These are phyloP conservation scores for Aphelenchoides bicaudatus DNA, from an alignment of 2,888 invertebrate genomes.

Conservation along the genomic window DNA sequence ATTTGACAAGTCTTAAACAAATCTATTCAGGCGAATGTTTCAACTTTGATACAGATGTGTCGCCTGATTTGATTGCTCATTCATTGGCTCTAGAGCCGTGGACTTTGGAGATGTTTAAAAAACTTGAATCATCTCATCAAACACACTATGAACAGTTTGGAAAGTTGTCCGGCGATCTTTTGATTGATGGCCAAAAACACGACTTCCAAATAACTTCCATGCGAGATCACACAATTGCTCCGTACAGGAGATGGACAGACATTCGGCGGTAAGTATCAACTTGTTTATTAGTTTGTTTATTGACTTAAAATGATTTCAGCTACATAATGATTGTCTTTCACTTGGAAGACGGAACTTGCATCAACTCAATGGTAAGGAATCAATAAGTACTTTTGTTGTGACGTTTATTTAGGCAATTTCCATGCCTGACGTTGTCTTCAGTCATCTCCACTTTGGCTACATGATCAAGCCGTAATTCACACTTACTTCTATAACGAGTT, in stretches of 20 bases:
- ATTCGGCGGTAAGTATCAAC: constrained; percentile 38
- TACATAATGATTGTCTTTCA: constrained; percentile 74
- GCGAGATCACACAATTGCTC: constrained; percentile 77
- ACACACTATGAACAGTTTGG: constrained; percentile 75
- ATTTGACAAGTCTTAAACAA: too few relatives aligned
- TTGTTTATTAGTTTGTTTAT: background rate
- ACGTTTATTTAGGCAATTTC: too few relatives aligned
- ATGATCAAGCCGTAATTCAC: constrained; percentile 46
- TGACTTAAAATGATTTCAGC: constrained; percentile 32
- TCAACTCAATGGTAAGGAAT: constrained; percentile 73
- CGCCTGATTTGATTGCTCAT: constrained; percentile 70
- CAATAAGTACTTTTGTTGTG: too few relatives aligned
- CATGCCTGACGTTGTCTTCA: constrained; percentile 69
- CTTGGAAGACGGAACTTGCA: constrained; percentile 70
- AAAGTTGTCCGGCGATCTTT: constrained; percentile 35
- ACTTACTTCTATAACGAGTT: background rate
- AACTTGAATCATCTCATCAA: constrained; percentile 73
- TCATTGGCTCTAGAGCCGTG: constrained; percentile 75
- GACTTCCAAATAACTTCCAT: constrained; percentile 69
- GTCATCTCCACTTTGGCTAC: constrained; percentile 68
- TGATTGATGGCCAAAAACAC: constrained; percentile 28
- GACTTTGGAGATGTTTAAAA: constrained; percentile 71
- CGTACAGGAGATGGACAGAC: constrained; percentile 54
- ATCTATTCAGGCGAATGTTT: constrained; percentile 66
- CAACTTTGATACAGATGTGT: constrained; percentile 73